Base-by-base conservation (phyloP, 2,113 vertebrate species). In the Aldabrachelys gigantea region DNA sequence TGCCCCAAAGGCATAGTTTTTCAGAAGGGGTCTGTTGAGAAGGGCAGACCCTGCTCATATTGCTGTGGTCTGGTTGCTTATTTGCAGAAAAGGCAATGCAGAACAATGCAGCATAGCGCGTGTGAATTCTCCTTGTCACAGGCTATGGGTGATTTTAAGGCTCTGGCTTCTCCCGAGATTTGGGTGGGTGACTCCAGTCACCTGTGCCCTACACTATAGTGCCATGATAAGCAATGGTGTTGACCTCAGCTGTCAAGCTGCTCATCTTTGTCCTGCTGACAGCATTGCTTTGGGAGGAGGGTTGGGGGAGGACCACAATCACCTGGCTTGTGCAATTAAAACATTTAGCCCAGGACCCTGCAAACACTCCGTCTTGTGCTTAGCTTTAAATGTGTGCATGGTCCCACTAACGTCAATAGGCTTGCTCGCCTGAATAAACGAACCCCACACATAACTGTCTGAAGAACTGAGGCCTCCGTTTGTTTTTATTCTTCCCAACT, bases 321-420 rank as follows among this genome's bases (percentile, higher is more conserved):
- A 24, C 17, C 21, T 1, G 0, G 2, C 54, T 1, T 3, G 47
- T 2, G 0, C 5, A 93, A 17, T 25, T 0, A 0, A 44, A 5
- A 50, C 0, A 0, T 85, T 65, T 0, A 7, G 83, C 49, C 50
- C n/a, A 9, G 4, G 29, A 2, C 19, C 44, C 83, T 0, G 0
- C 17, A 0, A 50, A 21, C 52, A 1, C 69, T 75, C 16, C 6
- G 0, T 0, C 0, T 1, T 3, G 50, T 53, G 72, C 89, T 87
- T 76, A 12, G 54, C 53, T 81, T 10, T 19, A 38, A 5, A 44
- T 8, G 0, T 35, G 10, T 0, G 50, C 2, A 2, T 47, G 13
- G 24, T 44, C 72, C 78, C 59, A 1, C 0, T 3, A 31, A 80
- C 5, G 53, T 24, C 4, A 44, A 3, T 79, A 65, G 76, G 84